Evolutionary conservation across 2,888 invertebrate species (phyloP).

Genomic region (Microctonus hyperodae): DNA sequence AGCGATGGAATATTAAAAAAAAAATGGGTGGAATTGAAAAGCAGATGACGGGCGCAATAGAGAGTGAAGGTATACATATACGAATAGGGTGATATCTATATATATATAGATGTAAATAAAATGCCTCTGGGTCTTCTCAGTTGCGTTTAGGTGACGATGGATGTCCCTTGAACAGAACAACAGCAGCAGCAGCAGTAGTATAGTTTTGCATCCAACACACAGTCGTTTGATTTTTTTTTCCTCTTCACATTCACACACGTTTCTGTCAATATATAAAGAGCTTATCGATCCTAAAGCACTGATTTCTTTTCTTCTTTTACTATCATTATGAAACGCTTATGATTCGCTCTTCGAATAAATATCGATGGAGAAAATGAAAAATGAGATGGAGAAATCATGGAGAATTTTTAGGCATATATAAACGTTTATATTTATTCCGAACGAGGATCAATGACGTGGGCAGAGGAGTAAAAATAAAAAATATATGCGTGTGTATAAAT

Average conservation of each 20-base stretch:
- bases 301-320: constrained; percentile 7
- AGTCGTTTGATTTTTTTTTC: background rate
- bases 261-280: constrained; percentile 35
- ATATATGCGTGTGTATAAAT: constrained; percentile 20
- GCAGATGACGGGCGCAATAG: constrained; percentile 5
- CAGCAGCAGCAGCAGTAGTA: background rate
- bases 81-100: constrained; percentile 5
- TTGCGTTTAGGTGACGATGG: background rate
- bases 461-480: background rate
- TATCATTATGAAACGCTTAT: constrained; percentile 26
- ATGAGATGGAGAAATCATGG: background rate
- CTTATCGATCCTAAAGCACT: constrained; percentile 37
- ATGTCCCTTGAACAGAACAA: background rate
- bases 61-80: constrained; percentile 8
- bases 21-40: background rate
- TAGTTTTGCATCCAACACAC: background rate
- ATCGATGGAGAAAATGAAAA: constrained; percentile 21
- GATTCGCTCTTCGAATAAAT: constrained; percentile 30
- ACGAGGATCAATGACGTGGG: constrained; percentile 12
- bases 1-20: background rate
- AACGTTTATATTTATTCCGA: constrained; percentile 30
- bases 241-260: background rate
- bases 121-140: constrained; percentile 19
- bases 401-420: background rate
- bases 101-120: constrained; percentile 8